phyloP scores from a whole-genome alignment of 2,797 vertebrate species.

The Ptychobarbus kaznakovi region DNA sequence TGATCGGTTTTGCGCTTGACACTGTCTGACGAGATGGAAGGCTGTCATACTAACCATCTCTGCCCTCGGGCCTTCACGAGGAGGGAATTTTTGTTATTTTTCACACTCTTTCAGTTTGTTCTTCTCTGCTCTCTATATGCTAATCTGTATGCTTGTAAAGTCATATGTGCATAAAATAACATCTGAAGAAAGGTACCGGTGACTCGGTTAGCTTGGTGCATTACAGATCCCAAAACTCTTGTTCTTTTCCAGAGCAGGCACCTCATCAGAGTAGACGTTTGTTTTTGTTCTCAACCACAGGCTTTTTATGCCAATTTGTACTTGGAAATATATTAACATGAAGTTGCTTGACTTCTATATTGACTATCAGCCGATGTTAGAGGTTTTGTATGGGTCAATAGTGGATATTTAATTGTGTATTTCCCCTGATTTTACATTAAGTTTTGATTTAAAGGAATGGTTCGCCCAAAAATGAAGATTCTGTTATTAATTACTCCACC shows the following conservation, averaged over 20 bases:
- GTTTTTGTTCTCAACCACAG: not conserved
- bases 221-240: not conserved
- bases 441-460: not conserved
- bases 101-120: constrained; percentile 16
- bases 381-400: not conserved
- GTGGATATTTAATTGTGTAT: not conserved
- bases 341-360: not conserved
- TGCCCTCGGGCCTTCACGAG: constrained; percentile 9
- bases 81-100: constrained; percentile 14
- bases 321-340: not conserved
- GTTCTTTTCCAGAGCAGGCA: not conserved
- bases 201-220: not conserved
- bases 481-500: not conserved
- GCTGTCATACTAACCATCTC: constrained; percentile 34
- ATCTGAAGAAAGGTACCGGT: constrained; percentile 41
- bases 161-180: constrained; percentile 45
- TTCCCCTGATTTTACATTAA: not conserved
- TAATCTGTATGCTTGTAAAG: constrained; percentile 49
- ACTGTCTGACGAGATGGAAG: constrained; percentile 27
- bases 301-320: not conserved
- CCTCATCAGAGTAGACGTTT: not conserved
- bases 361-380: not conserved
- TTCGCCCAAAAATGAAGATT: not conserved
- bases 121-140: constrained; percentile 49
- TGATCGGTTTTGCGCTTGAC: constrained; percentile 11